Conservation (phyloP, 2,888 invertebrate genomes). For the Torymus tubicola region DNA sequence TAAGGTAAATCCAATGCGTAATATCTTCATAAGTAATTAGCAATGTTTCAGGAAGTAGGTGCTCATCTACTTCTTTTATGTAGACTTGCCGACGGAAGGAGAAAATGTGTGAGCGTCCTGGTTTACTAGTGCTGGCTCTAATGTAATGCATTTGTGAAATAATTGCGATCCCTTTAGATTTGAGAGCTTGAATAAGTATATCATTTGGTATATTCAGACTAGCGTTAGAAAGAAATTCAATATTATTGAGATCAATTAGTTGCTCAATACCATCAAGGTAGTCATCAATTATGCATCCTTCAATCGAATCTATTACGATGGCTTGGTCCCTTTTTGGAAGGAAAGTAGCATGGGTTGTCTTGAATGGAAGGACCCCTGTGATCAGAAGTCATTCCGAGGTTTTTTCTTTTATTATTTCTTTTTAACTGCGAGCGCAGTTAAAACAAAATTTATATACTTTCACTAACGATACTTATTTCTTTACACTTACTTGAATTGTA, state of each 20-base stretch:
- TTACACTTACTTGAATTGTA: too few relatives aligned
- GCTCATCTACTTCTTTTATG: slow-evolving; percentile 5
- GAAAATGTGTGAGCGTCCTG: background rate
- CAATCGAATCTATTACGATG: too few relatives aligned
- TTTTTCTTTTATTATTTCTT: too few relatives aligned
- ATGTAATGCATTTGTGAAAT: slow-evolving; percentile 8
- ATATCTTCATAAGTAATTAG: background rate
- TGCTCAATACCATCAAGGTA: too few relatives aligned
- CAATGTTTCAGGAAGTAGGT: background rate
- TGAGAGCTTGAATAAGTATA: background rate
- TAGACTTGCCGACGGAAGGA: slow-evolving; percentile 21
- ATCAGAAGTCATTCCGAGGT: too few relatives aligned
- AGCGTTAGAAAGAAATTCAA: slow-evolving; percentile 1
- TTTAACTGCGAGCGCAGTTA: too few relatives aligned
- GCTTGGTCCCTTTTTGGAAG: too few relatives aligned
- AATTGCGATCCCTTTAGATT: background rate
- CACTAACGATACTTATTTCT: too few relatives aligned
- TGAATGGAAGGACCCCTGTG: too few relatives aligned
- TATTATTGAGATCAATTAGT: slow-evolving; percentile 10
- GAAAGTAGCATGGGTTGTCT: too few relatives aligned
- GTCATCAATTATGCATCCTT: too few relatives aligned
- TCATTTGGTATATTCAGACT: slow-evolving; percentile 11
- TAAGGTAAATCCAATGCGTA: slow-evolving; percentile 4
- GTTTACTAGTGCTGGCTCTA: background rate
- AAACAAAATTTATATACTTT: too few relatives aligned